Evolutionary conservation across 2,113 vertebrate genomes (phyloP).

Genomic region (Entosphenus tridentatus): DNA sequence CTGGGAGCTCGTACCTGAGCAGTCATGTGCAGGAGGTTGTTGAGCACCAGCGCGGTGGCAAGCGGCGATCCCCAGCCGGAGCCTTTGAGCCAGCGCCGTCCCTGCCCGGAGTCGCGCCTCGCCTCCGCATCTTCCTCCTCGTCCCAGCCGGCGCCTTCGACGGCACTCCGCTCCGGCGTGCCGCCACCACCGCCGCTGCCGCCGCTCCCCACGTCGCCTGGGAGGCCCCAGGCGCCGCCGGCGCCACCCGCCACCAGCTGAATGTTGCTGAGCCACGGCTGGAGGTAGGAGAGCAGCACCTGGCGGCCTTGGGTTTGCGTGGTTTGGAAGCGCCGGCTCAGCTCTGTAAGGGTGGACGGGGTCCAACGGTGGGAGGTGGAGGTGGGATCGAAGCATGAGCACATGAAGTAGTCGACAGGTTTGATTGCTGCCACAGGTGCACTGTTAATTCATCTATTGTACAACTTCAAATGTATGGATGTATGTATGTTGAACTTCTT

Average conservation of each 20-base stretch:
- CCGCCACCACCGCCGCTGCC: too few species aligned
- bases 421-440: too few species aligned
- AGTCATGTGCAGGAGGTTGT: constrained; percentile 99
- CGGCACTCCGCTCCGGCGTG: constrained; percentile 55
- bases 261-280: constrained; percentile 90
- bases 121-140: constrained; percentile 24
- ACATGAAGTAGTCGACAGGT: too few species aligned
- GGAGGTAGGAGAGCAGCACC: constrained; percentile 86
- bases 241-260: constrained; percentile 83
- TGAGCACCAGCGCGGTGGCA: constrained; percentile 78
- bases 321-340: constrained; percentile 81
- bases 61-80: constrained; percentile 88
- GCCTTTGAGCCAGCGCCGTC: constrained; percentile 33
- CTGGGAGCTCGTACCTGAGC: constrained; percentile 44
- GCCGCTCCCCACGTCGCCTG: constrained; percentile 18
- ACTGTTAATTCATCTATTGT: too few species aligned
- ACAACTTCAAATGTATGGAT: too few species aligned
- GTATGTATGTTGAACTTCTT: too few species aligned
- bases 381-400: too few species aligned
- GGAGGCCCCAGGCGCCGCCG: constrained; percentile 61
- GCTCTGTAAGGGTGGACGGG: constrained; percentile 30
- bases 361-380: too few species aligned
- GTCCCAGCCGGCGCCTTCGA: constrained; percentile 12
- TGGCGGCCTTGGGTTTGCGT: constrained; percentile 83
- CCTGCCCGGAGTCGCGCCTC: constrained; percentile 22